Base-by-base conservation (phyloP, 2,113 vertebrate species). In the Pao palembangensis region DNA sequence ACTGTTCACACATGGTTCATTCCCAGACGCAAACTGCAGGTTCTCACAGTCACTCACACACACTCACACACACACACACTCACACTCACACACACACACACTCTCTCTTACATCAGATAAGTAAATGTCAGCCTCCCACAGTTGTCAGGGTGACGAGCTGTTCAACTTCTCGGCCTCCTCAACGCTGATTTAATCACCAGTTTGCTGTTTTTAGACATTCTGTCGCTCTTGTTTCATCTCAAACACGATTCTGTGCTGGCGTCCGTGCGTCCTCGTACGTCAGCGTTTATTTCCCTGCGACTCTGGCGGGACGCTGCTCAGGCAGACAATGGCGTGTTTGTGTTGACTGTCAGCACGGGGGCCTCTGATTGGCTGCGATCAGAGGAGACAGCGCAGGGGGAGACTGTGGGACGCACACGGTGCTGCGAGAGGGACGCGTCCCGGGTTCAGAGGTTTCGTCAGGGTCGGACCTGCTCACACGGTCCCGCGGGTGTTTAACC, bases 291-390 rank as follows among this genome's bases (percentile, higher is more conserved):
- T 5, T 5, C 31, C 3, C 25, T 51, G 41, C 17, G 8, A 8
- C 6, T 51, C 23, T 61, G 69, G 46, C 67, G 61, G 73, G 55
- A 51, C 50, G 14, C 28, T 38, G 15, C 52, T 8, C 15, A 4
- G 25, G 46, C 12, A 54, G 69, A 80, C 78, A 80, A 73, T 48
- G 7, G 50, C 2, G 31, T 77, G 67, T 61, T 67, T 77, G 67
- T 79, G 55, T 71, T 64, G 71, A 18, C 2, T 28, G 56, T 62
- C 59, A 46, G 62, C 17, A n/a, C 7, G 16, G 34, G 31, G 31
- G 55, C 66, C 38, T 59, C 58, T 17, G 38, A 34, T 41, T 58
- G 67, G 58, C 59, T 19, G 60, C 3, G 69, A 62, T 59, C 21
- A 56, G 55, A 60, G 62, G 47, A 59, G 65, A 65, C 48, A 0